Percentiles rank a stretch among this genome's conserved stretches.
phyloP scores from a whole-genome alignment of 1,140 invertebrate genomes.

The Scaptodrosophila lebanonensis region DNA sequence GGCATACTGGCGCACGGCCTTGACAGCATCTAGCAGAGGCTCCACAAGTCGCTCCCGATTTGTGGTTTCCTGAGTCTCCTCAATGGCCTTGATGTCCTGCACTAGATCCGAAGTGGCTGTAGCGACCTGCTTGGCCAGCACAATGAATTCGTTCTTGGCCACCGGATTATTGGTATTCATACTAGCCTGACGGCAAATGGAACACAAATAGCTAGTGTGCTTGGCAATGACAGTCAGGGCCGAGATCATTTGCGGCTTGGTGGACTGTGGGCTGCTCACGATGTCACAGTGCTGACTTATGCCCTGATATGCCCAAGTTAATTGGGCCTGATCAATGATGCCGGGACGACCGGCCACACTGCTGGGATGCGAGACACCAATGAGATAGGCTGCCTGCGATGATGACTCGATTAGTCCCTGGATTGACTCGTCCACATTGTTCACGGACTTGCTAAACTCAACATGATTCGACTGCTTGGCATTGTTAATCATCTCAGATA shows the following conservation, averaged over 20 bases:
- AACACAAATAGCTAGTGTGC: slow-evolving; percentile 96
- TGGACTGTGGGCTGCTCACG: slow-evolving; percentile 85
- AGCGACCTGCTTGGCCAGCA: slow-evolving; percentile 97
- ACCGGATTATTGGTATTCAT: slow-evolving; percentile 94
- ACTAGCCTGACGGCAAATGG: slow-evolving; percentile 94
- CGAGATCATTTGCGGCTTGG: slow-evolving; percentile 91
- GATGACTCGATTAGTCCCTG: slow-evolving; percentile 96
- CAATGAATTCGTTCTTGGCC: slow-evolving; percentile 97
- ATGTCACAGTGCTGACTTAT: slow-evolving; percentile 93
- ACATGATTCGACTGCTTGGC: slow-evolving; percentile 93
- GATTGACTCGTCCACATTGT: slow-evolving; percentile 90
- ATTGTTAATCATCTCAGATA: slow-evolving; percentile 95
- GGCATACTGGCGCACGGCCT: slow-evolving; percentile 94
- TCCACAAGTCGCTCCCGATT: slow-evolving; percentile 85
- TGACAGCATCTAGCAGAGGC: slow-evolving; percentile 93
- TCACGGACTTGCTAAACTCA: slow-evolving; percentile 91
- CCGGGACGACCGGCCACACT: slow-evolving; percentile 94
- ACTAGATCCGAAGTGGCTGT: slow-evolving; percentile 96
- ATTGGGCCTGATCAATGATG: slow-evolving; percentile 93
- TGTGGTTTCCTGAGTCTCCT: slow-evolving; percentile 88
- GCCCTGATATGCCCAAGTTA: slow-evolving; percentile 90
- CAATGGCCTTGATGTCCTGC: slow-evolving; percentile 95
- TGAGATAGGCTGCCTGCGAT: slow-evolving; percentile 95
- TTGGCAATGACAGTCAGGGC: slow-evolving; percentile 97
- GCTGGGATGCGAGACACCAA: slow-evolving; percentile 92